These are phyloP conservation scores for Clanis bilineata DNA, from an alignment of 2,888 invertebrate genomes.

Conservation along the genomic window DNA sequence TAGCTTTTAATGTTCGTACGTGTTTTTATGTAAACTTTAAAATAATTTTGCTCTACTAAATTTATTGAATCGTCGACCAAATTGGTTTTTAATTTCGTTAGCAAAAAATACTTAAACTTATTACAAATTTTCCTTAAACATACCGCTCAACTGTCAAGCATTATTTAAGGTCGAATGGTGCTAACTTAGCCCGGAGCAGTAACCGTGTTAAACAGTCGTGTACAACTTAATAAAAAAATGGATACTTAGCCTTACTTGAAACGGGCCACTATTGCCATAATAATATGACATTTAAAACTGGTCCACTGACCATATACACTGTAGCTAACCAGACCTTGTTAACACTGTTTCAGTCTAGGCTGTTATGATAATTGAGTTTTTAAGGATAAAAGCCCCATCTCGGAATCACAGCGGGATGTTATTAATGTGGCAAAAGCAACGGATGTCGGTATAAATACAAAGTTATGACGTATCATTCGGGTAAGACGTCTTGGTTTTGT, in stretches of 20 bases:
- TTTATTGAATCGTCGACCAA: neutral
- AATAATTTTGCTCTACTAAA: neutral
- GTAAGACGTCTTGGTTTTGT: neutral
- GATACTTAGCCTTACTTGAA: conserved; percentile 7
- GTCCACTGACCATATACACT: conserved; percentile 7
- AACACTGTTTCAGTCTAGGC: conserved; percentile 12
- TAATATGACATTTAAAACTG: conserved; percentile 18
- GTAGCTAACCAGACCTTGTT: conserved; percentile 14
- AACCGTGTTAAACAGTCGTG: neutral
- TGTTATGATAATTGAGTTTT: conserved; percentile 4
- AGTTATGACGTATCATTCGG: neutral
- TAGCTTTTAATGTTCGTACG: too few relatives aligned
- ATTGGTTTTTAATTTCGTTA: neutral
- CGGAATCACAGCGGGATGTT: conserved; percentile 3
- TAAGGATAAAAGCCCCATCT: neutral
- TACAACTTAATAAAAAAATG: conserved; percentile 3
- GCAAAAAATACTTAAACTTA: neutral
- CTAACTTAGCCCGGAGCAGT: neutral
- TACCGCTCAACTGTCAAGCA: neutral
- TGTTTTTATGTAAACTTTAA: neutral
- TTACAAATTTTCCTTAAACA: neutral
- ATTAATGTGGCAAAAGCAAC: conserved; percentile 5
- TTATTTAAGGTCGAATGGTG: neutral
- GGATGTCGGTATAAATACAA: conserved; percentile 1
- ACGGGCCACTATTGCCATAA: conserved; percentile 7